Base-by-base conservation (phyloP, 2,888 invertebrate genomes). In the Eupithecia dodoneata region DNA sequence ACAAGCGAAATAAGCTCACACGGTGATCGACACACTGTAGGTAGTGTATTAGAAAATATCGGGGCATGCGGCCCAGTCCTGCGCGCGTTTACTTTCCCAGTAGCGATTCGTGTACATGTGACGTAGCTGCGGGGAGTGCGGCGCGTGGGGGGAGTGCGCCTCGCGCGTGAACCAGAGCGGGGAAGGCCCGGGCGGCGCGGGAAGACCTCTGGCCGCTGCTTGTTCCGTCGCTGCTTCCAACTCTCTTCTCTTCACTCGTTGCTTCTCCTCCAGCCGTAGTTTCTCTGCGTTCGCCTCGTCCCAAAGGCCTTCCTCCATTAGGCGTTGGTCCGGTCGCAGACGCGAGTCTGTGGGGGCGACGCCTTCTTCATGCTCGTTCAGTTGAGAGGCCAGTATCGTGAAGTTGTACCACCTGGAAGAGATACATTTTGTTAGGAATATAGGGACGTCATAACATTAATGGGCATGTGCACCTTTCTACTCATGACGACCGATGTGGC, bases 331-430 rank as follows among this genome's bases (percentile, higher is more conserved):
- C 77, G 99, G 99, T 76, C 99, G 96, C 74, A 96, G 93, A 52
- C 99, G 96, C 74, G 98, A 97, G 96, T 99, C 99, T 0, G 99
- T 99, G 12, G 99, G 99, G 73, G 99, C 99, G 47, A 99, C 97
- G 80, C 97, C 97, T 6, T 97, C 96, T 93, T 99, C 99, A 70
- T 96, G 96, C 94, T 99, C 99, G 94, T 99, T 99, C 85, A 99
- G 95, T 94, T 99, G 99, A 89, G 99, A 97, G 75, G 99, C 99
- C 86, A 99, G 96, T 90, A 97, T 95, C 71, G 99, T 99, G 94
- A 99, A 99, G 94, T 98, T 97, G 95, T 99, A 99, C 96, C 97
- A 82, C 67, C 78, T 80, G 76, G 45, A 72, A 66, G 12, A 7
- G 2, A 15, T 42, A 41, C 52, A 44, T 45, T 59, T 65, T 15